Conservation (phyloP, 2,888 invertebrate species). For the Oscheius sp. region DNA sequence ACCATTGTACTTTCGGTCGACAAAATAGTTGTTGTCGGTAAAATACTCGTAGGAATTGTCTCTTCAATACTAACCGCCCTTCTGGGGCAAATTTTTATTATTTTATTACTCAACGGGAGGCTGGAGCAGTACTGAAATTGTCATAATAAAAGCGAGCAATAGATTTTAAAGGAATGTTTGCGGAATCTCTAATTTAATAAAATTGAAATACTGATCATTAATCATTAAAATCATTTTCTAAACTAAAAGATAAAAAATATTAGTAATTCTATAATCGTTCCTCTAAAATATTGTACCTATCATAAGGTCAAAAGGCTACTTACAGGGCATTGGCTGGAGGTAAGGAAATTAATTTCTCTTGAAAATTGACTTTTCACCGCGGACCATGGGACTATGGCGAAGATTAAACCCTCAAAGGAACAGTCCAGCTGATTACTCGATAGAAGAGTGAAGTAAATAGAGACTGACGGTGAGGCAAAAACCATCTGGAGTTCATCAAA, state of each 20-base stretch:
- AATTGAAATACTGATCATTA: no score
- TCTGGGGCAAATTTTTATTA: slow-evolving; percentile 1
- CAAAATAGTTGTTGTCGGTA: background rate
- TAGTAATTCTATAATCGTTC: no score
- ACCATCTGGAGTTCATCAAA: background rate
- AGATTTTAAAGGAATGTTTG: no score
- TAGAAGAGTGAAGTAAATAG: background rate
- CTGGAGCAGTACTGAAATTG: slow-evolving; percentile 5
- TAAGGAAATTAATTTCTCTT: background rate
- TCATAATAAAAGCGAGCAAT: no score
- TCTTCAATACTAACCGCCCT: background rate
- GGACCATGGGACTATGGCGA: slow-evolving; percentile 14
- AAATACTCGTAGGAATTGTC: background rate
- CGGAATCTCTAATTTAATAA: no score
- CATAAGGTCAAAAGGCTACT: background rate
- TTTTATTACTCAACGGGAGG: slow-evolving; percentile 8
- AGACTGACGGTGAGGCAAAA: background rate
- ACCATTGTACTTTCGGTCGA: background rate
- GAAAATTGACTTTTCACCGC: background rate
- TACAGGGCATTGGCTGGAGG: slow-evolving; percentile 13
- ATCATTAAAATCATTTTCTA: no score
- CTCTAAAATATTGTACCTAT: no score
- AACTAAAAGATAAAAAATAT: no score
- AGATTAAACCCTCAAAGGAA: background rate
- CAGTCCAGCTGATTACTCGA: background rate